Evolutionary conservation across 2,888 invertebrate species (phyloP), one percentile per base, ranked within the genome.

Genomic region (Micropterix aruncella): DNA sequence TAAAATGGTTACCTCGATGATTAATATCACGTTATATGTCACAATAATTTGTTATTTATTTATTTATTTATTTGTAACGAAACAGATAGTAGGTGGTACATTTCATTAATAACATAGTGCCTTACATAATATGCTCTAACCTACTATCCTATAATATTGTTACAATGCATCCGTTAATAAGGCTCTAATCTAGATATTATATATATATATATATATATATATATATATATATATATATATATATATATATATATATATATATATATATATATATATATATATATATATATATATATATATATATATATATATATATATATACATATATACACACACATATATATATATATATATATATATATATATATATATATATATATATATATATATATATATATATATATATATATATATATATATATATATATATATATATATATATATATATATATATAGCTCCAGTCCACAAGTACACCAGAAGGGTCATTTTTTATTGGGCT

Each of bases 291-390:
- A 44, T 18, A 44, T 43, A 41, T 40, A 43, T 44, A 15, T 44
- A 44, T 43, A 44, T 44, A 44, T 44, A 44, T 44, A 44, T 44
- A 44, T 19, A 44, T 44, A 44, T 44, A 43, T 44, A 44, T 44
- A 44, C 38, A 44, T 44, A 44, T 44, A 44, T 44, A 44, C 43
- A 44, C 38, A 44, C 43, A 44, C 43, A 44, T 44, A 44, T 44
- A 44, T 43, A 44, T 44, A 44, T 44, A 44, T 44, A 40, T 43
- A 45, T 43, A 45, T 45, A 45, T 45, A 45, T 45, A 45, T 43
- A 45, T 45, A 45, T 45, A 45, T 45, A 45, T 45, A 45, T 45
- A 45, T 45, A 45, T 45, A 45, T 45, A 45, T 45, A 45, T 45
- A 45, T 45, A 45, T 45, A 45, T 45, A 45, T 45, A 45, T 45